A percentile compares a stretch with the other conserved stretches of the same genome.
These are phyloP conservation scores for Hydroisotoma schaefferi DNA, from an alignment of 2,888 invertebrate genomes.

Conservation along the genomic window DNA sequence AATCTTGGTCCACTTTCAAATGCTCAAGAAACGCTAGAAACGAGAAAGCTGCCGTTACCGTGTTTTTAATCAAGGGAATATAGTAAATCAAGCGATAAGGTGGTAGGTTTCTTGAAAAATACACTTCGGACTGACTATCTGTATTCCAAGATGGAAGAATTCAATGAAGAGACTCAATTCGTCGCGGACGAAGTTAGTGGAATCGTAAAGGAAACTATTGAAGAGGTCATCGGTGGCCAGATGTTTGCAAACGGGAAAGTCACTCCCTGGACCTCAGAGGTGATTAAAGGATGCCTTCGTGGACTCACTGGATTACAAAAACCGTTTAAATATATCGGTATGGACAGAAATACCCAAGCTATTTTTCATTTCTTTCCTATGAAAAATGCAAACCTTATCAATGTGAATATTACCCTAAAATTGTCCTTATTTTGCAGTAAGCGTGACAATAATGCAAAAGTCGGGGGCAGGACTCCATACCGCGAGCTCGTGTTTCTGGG, in stretches of 20 bases:
- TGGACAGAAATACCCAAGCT: constrained; percentile 40
- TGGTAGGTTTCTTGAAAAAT: no score
- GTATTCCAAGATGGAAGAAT: constrained; percentile 44
- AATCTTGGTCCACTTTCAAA: no score
- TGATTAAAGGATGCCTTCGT: constrained; percentile 91
- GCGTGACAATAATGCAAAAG: constrained; percentile 99
- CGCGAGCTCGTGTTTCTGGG: constrained; percentile 98
- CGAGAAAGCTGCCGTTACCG: no score
- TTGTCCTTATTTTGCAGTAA: constrained; percentile 62
- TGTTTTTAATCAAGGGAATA: no score
- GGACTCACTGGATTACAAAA: constrained; percentile 93
- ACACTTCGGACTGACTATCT: no score
- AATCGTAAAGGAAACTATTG: constrained; percentile 96
- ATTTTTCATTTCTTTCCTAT: constrained; percentile 6
- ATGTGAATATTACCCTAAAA: neutral
- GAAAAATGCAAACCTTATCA: neutral
- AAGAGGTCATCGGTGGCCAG: constrained; percentile 92
- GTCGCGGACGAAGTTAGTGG: constrained; percentile 97
- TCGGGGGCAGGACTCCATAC: constrained; percentile 98
- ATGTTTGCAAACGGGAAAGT: constrained; percentile 96
- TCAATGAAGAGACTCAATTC: constrained; percentile 69
- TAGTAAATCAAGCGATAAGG: no score
- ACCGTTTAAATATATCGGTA: constrained; percentile 97
- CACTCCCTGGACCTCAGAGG: constrained; percentile 95
- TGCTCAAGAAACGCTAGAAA: no score